Conservation (phyloP, 2,888 invertebrate genomes). For the Ochropleura leucogaster region DNA sequence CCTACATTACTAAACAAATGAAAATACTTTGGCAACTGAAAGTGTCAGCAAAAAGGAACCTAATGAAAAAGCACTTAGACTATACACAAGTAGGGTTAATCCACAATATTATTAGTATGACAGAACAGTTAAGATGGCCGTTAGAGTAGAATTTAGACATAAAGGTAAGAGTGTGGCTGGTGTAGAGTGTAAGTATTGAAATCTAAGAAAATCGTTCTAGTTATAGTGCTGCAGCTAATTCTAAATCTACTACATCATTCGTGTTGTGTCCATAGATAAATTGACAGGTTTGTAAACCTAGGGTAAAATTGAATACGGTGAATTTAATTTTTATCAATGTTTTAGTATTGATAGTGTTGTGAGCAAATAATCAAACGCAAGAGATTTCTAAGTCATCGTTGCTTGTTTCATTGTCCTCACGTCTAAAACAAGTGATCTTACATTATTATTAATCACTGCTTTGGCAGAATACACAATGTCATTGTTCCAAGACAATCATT, state of each 20-base stretch:
- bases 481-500: neutral
- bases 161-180: conserved; percentile 15
- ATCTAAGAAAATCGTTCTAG: conserved; percentile 27
- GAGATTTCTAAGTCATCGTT: neutral
- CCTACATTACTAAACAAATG: neutral
- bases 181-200: conserved; percentile 36
- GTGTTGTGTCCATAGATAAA: conserved; percentile 46
- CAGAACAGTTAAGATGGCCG: conserved; percentile 42
- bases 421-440: no score
- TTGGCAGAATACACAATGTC: neutral
- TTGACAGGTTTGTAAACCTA: conserved; percentile 22
- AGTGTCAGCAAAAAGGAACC: neutral
- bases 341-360: neutral
- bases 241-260: conserved; percentile 16
- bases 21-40: neutral
- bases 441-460: neutral
- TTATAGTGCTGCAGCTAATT: conserved; percentile 34
- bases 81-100: conserved; percentile 11
- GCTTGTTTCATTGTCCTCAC: neutral
- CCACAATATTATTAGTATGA: conserved; percentile 30
- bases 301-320: neutral
- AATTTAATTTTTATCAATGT: neutral
- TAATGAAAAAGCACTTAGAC: conserved; percentile 2
- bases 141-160: conserved; percentile 8
- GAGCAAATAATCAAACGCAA: neutral